Percentiles rank a stretch among this genome's conserved stretches.
Evolutionary conservation across 64 coral and sea anemone species (phyloP).

Genomic region (Stylophora pistillata): DNA sequence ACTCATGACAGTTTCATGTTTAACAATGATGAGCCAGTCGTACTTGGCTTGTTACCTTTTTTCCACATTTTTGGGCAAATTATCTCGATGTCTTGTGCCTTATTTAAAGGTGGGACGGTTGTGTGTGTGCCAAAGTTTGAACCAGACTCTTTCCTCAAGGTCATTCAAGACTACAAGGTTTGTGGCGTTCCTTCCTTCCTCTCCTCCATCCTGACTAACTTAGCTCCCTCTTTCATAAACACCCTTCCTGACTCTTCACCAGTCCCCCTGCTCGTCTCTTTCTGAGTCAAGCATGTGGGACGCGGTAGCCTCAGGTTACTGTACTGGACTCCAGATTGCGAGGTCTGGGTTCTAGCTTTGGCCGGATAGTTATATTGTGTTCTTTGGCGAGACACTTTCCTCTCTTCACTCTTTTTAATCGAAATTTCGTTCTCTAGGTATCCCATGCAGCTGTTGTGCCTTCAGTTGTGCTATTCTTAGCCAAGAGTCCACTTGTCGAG

Average conservation of each 20-base stretch:
- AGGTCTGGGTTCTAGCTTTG: too few species aligned
- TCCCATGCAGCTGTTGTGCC: constrained; percentile 49
- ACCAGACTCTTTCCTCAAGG: constrained; percentile 59
- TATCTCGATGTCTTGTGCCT: not conserved
- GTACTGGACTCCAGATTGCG: too few species aligned
- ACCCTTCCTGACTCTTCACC: not conserved
- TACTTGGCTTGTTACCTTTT: constrained; percentile 74
- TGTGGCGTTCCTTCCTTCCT: not conserved
- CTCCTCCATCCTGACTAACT: not conserved
- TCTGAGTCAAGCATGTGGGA: not conserved
- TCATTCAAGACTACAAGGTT: constrained; percentile 77
- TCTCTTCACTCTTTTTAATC: not conserved
- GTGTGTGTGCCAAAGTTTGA: constrained; percentile 69
- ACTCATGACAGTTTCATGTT: not conserved
- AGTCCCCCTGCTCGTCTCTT: not conserved
- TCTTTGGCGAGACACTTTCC: too few species aligned
- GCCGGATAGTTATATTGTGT: too few species aligned
- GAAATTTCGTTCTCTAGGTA: not conserved
- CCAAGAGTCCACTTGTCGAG: constrained; percentile 72
- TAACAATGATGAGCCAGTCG: not conserved
- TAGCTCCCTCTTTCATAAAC: not conserved
- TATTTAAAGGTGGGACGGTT: constrained; percentile 31
- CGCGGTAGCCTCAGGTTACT: too few species aligned
- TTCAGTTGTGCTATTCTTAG: constrained; percentile 67
- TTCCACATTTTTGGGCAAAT: constrained; percentile 62